Evolutionary conservation across 2,888 invertebrate genomes (phyloP), one percentile per base, ranked within the genome.

Genomic region (Standfussiana lucernea): DNA sequence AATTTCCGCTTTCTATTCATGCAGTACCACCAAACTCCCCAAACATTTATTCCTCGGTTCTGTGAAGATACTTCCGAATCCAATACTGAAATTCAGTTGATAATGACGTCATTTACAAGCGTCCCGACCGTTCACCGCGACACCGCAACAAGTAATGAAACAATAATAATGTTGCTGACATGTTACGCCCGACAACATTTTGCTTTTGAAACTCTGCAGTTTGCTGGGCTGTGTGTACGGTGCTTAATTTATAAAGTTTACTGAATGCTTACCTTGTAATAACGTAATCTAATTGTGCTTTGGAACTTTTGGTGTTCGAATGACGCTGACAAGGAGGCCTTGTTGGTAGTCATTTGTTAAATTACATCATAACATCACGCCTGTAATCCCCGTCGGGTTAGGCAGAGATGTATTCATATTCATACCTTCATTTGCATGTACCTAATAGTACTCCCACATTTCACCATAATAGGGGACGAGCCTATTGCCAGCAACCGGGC

Each of bases 141-240:
- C 21, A 50, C 72, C 74, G 40, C 69, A 75, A 72, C 83, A 64
- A 75, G 75, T 86, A 72, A 84, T 84, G 72, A 75, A 85, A 82
- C 79, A 64, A 75, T 79, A 78, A 78, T 82, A 77, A 74, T 66
- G 62, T 45, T 53, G 71, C 66, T 70, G 74, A 72, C 65, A 59
- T 74, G 68, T 69, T 64, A 28, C n/a, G 53, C 21, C 32, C 11
- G 61, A 37, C 67, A 42, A 32, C 15, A 62, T 75, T 72, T 71
- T 45, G 67, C 24, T 74, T 85, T 82, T 37, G 35, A n/a, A 68
- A 45, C 32, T 53, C 42, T 67, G 53, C 45, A 85, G 61, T 77
- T 67, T 40, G 47, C 13, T 65, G 61, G 24, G 28, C 13, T 37
- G 21, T 42, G 56, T 72, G 5, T 15, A 53, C 24, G 5, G 24